A percentile compares a stretch with the other conserved stretches of the same genome.
phyloP scores from a whole-genome alignment of 92 coral and sea anemone species.

The Nematostella vectensis region DNA sequence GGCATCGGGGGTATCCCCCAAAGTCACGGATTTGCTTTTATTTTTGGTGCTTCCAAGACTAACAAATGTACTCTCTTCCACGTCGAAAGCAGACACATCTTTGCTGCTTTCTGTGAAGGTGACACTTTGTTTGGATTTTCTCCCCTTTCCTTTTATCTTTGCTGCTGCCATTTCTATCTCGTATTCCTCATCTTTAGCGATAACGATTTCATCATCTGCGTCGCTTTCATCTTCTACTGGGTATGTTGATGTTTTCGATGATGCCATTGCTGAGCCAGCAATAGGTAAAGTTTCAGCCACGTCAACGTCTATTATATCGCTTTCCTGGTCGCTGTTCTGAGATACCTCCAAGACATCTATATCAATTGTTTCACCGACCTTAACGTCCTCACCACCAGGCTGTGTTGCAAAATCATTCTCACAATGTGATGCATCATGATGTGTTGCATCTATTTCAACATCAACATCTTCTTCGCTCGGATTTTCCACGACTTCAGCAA shows the following conservation, averaged over 20 bases:
- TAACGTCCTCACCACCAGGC: no score
- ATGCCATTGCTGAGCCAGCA: no score
- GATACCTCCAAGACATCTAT: no score
- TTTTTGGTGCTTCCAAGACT: constrained; percentile 68
- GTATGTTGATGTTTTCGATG: no score
- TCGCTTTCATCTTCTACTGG: neutral
- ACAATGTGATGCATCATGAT: no score
- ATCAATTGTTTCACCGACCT: no score
- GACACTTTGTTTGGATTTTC: neutral
- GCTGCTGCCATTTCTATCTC: neutral
- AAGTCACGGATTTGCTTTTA: neutral
- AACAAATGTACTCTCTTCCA: constrained; percentile 50
- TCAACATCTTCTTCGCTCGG: constrained; percentile 21
- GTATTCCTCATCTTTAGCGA: neutral
- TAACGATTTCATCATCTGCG: constrained; percentile 1
- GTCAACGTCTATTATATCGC: no score
- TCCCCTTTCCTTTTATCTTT: neutral
- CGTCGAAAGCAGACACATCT: constrained; percentile 26
- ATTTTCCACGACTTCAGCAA: constrained; percentile 22
- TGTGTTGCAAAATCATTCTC: no score
- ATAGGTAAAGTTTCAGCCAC: no score
- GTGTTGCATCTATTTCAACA: no score
- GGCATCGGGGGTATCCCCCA: constrained; percentile 20
- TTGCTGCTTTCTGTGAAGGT: neutral
- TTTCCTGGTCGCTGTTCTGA: no score